Base-by-base conservation (phyloP, 2,797 vertebrate species). In the Alosa sapidissima region DNA sequence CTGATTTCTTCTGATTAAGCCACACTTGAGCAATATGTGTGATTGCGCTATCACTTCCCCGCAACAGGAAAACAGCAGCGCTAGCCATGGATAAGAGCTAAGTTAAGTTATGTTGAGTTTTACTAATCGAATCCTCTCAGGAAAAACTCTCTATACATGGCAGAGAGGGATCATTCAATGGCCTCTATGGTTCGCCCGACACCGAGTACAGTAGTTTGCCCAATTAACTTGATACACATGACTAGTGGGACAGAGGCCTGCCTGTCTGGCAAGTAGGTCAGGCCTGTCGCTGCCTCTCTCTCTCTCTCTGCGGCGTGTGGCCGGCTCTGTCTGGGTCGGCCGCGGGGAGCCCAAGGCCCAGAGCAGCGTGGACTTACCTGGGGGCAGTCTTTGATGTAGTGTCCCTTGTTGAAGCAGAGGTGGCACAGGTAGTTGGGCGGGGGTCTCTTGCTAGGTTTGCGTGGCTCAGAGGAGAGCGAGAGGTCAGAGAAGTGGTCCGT, bases 351-450 rank as follows among this genome's bases (percentile, higher is more conserved):
- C 72, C 72, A 19, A 14, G 65, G 33, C 24, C 60, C 28, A 21
- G 41, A 5, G 16, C 16, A 55, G 16, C 3, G 16, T 78, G 72
- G 78, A 88, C 96, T 97, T 95, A 99, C 98, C 98, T 99, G 98
- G 86, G 98, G 98, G 92, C 98, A 99, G 93, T 99, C 98, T 94
- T 99, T 99, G 93, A 99, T 99, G 94, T 99, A 99, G 92, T 99
- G 98, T 88, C 98, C 98, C 92, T 99, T 99, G 95, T 99, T 99
- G 96, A 99, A 99, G 93, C 98, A 99, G 88, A 99, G 97, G 91
- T 99, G 98, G 91, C 98, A 99, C 93, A 99, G 91, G 94, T 99
- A 99, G 95, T 99, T 99, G 75, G 98, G 98, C 0, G 98, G 98
- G 60, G 98, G 98, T 88, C 98, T 96, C 94, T 99, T 99, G 95